Evolutionary conservation across 2,888 invertebrate species (phyloP), one percentile per base, ranked within the genome.

Genomic region (Heliconius ismenius): DNA sequence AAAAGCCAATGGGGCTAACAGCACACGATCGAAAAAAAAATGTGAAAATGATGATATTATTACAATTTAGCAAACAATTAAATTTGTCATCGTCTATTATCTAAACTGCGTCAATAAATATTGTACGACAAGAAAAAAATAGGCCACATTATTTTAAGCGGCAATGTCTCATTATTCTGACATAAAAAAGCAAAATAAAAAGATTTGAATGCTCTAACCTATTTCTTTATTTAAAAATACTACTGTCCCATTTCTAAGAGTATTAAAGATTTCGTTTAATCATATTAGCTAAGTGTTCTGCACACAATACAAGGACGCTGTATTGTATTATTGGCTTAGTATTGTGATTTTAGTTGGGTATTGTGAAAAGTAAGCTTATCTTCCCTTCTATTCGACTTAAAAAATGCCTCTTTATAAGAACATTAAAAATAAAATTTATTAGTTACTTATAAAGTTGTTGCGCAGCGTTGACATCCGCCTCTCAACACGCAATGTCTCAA

Each of bases 191-290:
- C 70, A 4, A 58, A 70, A 70, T 70, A 15, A 70, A 36, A 58
- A 70, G n/a, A 32, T 70, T 70, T n/a, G 58, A 70, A 58, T 36
- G 58, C 24, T n/a, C 18, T 58, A 70, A 70, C 70, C 70, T 70
- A 70, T 70, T 70, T 70, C 58, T 36, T 70, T 36, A 15, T 70
- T 54, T 32, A 58, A 70, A 70, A 70, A 69, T 70, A 70, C 58
- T 36, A 32, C 32, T 70, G 70, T 70, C n/a, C 70, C 58, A 70
- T 58, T 70, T 70, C 54, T n/a, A 32, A 32, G 13, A n/a, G 32
- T 58, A 70, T 70, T 69, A 70, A 70, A 70, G 58, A 7, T 24
- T 58, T 58, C 24, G 7, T 70, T 58, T 70, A 36, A 70, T 70
- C 70, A 58, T 58, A 15, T 36, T 24, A 70, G 36, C 24, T 32